Base-by-base conservation (phyloP, 2,797 vertebrate genomes). In the Dallia pectoralis region DNA sequence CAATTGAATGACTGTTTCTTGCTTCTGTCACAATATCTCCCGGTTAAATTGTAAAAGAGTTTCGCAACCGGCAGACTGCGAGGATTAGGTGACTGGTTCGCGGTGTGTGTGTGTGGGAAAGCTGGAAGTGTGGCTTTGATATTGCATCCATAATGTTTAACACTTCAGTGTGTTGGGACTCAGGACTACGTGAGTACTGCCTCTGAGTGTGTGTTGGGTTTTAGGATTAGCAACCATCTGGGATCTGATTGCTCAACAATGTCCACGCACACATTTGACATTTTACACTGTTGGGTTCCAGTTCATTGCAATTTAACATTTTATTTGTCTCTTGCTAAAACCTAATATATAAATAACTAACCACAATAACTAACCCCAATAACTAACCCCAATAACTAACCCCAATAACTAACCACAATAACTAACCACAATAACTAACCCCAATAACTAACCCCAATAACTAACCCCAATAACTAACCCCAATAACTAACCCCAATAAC, bases 41-140 rank as follows among this genome's bases (percentile, higher is more conserved):
- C 40, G 76, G 75, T 33, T 64, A 65, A 62, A 71, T 73, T 69
- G 70, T 80, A 32, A 71, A 73, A 81, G 61, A 63, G 48, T 22
- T 64, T 49, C 48, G 53, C 65, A 2, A 32, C 40, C 22, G 18
- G n/a, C 15, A 33, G 19, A 36, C n/a, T 25, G 32, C 6, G 22
- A n/a, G 22, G 53, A 67, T 44, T 72, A 27, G 29, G 71, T 70
- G 69, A 65, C 63, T 36, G 32, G 14, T 67, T 69, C 51, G 22
- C 71, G 22, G 61, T 15, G 19, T 40, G 33, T 56, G 74, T 76
- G 65, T 47, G 65, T 73, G n/a, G 19, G 5, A 40, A 36, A 36
- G 64, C 22, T 36, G 25, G 22, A 62, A 12, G 18, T 19, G n/a
- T 19, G 9, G 30, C 32, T n/a, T 62, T 22, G 33, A 36, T 36